phyloP scores from a whole-genome alignment of 1,140 invertebrate genomes.

The Drosophila prosaltans region DNA sequence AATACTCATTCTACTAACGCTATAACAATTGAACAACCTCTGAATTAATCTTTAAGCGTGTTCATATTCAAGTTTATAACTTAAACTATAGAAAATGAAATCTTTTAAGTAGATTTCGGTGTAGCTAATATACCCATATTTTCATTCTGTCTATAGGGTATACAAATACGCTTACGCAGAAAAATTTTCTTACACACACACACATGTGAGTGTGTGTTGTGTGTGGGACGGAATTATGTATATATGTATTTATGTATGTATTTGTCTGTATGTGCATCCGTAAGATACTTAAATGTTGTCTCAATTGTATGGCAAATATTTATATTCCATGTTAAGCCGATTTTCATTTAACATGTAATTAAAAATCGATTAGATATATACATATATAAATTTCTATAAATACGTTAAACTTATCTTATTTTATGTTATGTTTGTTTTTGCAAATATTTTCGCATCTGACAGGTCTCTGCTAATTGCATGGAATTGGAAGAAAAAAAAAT shows the following conservation, averaged over 20 bases:
- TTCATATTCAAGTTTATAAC: too few species aligned
- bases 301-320: constrained; percentile 37
- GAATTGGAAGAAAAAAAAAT: constrained; percentile 7
- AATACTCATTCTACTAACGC: not conserved
- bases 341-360: constrained; percentile 63
- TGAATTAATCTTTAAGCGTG: too few species aligned
- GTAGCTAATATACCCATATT: not conserved
- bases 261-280: constrained; percentile 12
- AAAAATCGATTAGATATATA: constrained; percentile 44
- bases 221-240: constrained; percentile 4
- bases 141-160: not conserved
- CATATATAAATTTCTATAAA: constrained; percentile 14
- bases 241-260: constrained; percentile 16
- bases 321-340: constrained; percentile 48
- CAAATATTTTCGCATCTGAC: constrained; percentile 32
- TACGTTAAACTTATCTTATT: not conserved
- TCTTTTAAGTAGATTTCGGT: too few species aligned
- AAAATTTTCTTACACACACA: constrained; percentile 28
- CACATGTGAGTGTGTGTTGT: constrained; percentile 10
- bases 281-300: constrained; percentile 34
- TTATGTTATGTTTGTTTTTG: not conserved
- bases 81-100: too few species aligned
- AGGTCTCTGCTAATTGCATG: constrained; percentile 47
- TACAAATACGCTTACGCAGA: constrained; percentile 58
- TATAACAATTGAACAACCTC: too few species aligned